Conservation (phyloP, 2,113 vertebrate genomes). For the Amphiprion percula region DNA sequence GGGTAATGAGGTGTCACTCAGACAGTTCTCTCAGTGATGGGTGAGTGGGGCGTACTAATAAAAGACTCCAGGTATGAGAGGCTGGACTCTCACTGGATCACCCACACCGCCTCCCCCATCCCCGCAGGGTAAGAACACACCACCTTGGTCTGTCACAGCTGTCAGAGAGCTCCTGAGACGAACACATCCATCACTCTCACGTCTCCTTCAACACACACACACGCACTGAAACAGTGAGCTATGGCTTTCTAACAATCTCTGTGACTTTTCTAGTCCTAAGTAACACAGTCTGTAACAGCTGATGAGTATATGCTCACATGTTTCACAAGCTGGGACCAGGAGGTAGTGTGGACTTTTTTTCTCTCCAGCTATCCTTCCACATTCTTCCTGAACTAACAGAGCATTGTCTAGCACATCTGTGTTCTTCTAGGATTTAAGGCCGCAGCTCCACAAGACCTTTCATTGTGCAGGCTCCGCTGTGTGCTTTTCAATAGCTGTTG, state of each 20-base stretch:
- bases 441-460: not conserved
- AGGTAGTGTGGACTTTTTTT: slow-evolving; percentile 24
- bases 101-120: slow-evolving; percentile 11
- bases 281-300: slow-evolving; percentile 30
- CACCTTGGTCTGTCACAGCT: slow-evolving; percentile 55
- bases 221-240: not conserved
- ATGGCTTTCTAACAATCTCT: slow-evolving; percentile 19
- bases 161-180: slow-evolving; percentile 40
- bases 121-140: slow-evolving; percentile 30
- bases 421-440: slow-evolving; percentile 21
- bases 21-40: slow-evolving; percentile 34
- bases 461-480: slow-evolving; percentile 30
- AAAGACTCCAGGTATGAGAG: slow-evolving; percentile 54
- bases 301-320: not conserved
- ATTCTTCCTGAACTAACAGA: slow-evolving; percentile 3
- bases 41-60: slow-evolving; percentile 41
- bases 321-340: slow-evolving; percentile 16
- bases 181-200: slow-evolving; percentile 40
- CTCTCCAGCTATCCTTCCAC: not conserved
- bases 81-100: slow-evolving; percentile 33
- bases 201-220: not conserved
- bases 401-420: not conserved
- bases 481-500: slow-evolving; percentile 56
- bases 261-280: not conserved
- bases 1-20: slow-evolving; percentile 73